phyloP scores from a whole-genome alignment of 2,797 vertebrate genomes.

The Melanogrammus aeglefinus region DNA sequence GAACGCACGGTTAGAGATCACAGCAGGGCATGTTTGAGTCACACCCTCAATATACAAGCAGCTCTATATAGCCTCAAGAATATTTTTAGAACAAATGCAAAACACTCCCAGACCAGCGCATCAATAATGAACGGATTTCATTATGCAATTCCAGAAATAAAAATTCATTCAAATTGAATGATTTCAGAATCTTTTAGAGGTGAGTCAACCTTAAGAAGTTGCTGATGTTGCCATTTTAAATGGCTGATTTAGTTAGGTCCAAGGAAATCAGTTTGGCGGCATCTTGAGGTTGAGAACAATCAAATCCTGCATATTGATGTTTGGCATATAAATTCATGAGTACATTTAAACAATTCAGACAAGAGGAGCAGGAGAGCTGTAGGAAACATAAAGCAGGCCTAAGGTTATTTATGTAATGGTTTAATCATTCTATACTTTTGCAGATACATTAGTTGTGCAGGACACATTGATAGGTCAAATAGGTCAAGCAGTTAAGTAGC shows the following conservation, averaged over 20 bases:
- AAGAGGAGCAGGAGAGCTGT: not conserved
- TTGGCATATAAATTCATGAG: not conserved
- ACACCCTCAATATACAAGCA: slow-evolving; percentile 31
- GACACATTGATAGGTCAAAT: too few species aligned
- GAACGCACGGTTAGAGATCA: too few species aligned
- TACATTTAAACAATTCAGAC: too few species aligned
- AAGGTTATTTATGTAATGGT: not conserved
- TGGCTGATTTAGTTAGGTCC: not conserved
- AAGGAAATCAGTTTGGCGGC: not conserved
- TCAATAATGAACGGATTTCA: too few species aligned
- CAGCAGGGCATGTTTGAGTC: not conserved
- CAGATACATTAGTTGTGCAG: not conserved
- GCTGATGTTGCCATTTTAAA: not conserved
- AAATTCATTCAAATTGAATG: not conserved
- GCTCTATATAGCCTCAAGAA: slow-evolving; percentile 35
- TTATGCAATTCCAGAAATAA: not conserved
- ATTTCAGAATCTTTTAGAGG: not conserved
- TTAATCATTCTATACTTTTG: not conserved
- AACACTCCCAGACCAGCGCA: slow-evolving; percentile 6
- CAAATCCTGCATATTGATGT: not conserved
- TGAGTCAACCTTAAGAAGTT: not conserved
- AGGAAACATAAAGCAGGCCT: not conserved
- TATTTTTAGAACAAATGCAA: slow-evolving; percentile 38
- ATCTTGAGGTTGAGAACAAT: not conserved
- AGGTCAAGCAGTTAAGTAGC: too few species aligned